phyloP scores from a whole-genome alignment of 1,140 invertebrate genomes.

The Alviniconcha marisindica region DNA sequence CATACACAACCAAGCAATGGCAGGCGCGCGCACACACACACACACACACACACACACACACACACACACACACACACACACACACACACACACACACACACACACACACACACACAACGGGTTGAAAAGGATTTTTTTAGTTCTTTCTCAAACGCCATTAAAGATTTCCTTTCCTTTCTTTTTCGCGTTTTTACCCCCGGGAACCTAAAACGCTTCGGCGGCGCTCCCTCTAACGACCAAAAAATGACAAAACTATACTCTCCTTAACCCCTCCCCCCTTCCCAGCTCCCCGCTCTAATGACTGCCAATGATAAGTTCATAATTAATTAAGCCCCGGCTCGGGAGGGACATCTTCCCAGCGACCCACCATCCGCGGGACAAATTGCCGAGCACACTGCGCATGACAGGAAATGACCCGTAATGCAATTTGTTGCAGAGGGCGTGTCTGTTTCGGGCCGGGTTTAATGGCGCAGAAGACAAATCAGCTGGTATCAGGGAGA shows the following conservation, averaged over 20 bases:
- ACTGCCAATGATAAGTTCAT: conserved; percentile 9
- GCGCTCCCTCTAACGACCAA: not conserved
- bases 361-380: not conserved
- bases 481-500: conserved; percentile 27
- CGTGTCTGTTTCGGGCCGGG: conserved; percentile 29
- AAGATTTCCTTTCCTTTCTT: too few species aligned
- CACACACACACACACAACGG: too few species aligned
- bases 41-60: too few species aligned
- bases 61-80: too few species aligned
- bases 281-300: conserved; percentile 8
- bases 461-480: conserved; percentile 24
- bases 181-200: too few species aligned
- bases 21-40: too few species aligned
- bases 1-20: too few species aligned
- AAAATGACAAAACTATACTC: not conserved
- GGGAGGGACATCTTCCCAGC: not conserved
- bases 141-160: too few species aligned
- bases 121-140: too few species aligned
- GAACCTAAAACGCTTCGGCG: not conserved
- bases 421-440: conserved; percentile 37
- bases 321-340: not conserved
- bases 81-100: too few species aligned
- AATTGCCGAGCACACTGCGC: conserved; percentile 33
- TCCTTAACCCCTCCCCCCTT: not conserved
- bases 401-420: conserved; percentile 41